Conservation (phyloP, 2,888 invertebrate species). For the Parasteatoda lunata region DNA sequence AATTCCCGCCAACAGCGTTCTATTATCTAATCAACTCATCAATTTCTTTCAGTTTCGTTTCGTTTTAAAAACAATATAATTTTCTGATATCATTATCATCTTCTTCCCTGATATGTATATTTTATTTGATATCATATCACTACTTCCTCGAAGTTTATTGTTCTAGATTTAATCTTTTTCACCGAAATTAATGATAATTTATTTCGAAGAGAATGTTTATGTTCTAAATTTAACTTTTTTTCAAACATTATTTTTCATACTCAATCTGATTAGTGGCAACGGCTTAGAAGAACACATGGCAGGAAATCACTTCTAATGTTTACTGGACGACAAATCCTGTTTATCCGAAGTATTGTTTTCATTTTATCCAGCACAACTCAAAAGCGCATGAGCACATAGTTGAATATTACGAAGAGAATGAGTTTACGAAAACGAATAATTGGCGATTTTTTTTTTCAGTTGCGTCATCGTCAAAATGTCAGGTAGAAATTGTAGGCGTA, state of each 20-base stretch:
- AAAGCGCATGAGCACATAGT: background rate
- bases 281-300: background rate
- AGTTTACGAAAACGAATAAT: background rate
- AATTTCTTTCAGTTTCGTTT: background rate
- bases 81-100: no score
- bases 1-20: background rate
- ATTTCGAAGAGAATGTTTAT: no score
- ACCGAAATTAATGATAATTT: no score
- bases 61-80: background rate
- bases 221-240: no score
- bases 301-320: background rate
- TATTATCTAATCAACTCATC: background rate
- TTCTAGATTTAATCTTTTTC: no score
- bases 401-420: background rate
- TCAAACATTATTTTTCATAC: background rate
- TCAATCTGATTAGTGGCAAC: background rate
- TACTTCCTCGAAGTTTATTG: no score
- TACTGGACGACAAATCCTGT: background rate
- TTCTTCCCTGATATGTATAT: no score
- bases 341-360: background rate
- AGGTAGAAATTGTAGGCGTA: constrained; percentile 53
- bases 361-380: background rate
- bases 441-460: constrained; percentile 1
- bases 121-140: no score
- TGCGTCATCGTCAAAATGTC: constrained; percentile 44